Base-by-base conservation (phyloP, 2,797 vertebrate species). In the Pseudochaenichthys georgianus region DNA sequence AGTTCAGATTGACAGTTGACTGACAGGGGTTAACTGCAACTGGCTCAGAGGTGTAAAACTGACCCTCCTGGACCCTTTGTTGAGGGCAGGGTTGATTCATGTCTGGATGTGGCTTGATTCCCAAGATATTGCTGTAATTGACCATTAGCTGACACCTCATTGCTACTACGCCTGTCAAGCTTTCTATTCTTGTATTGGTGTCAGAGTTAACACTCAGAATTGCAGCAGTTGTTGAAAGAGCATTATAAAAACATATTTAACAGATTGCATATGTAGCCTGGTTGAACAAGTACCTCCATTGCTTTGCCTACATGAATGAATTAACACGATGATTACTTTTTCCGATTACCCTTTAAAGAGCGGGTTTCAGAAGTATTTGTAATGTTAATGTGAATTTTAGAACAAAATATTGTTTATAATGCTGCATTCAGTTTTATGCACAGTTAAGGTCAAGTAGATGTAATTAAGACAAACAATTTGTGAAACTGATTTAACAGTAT, bases 1-100 rank as follows among this genome's bases (percentile, higher is more conserved):
- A 34, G 42, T 51, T 69, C 45, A 4, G 75, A 66, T 31, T 87
- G 89, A 88, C 84, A 70, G 81, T 43, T 83, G 88, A 87, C 68
- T 88, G 93, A 87, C 90, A 77, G 85, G 73, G 70, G 83, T 89
- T 90, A 86, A 89, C 81, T 70, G 63, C 54, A 58, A 23, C 57
- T 0, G 21, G 53, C 73, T 65, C 13, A 28, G 28, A 75, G 70
- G 80, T 86, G 82, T 78, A 53, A 83, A 64, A 72, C 42, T 51
- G 70, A 73, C 70, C 71, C 60, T 64, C 60, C 59, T 31, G 11
- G 63, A 76, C 63, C 70, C 15, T 64, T 38, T 9, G 54, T n/a
- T 38, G 38, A 45, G 46, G 45, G 46, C 12, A 31, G 41, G 38
- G 48, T 23, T 13, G 53, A 70, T 34, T 34, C 13, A 52, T 5